Evolutionary conservation across 2,888 invertebrate species (phyloP).

Genomic region (Cephalotes varians): DNA sequence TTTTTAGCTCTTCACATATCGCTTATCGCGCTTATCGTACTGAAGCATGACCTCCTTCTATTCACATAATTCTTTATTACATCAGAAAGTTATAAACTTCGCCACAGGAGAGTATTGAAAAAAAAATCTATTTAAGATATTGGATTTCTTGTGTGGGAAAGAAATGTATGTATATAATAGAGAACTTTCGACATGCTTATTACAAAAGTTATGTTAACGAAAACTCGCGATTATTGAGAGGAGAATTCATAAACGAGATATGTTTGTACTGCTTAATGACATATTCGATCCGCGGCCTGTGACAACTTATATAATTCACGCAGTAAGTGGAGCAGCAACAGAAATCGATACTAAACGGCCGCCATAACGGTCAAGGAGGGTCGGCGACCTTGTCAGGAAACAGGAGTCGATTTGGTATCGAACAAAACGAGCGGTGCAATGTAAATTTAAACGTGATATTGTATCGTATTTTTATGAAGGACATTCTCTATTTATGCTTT

Average conservation of each 20-base stretch:
- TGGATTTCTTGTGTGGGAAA: background rate
- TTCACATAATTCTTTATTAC: slow-evolving; percentile 13
- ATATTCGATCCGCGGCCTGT: slow-evolving; percentile 54
- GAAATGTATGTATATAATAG: background rate
- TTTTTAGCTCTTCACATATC: slow-evolving; percentile 13
- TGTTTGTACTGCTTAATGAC: slow-evolving; percentile 25
- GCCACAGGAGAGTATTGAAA: background rate
- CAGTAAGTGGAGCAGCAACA: slow-evolving; percentile 50
- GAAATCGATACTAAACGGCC: slow-evolving; percentile 69
- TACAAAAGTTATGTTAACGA: background rate
- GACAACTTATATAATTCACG: slow-evolving; percentile 66
- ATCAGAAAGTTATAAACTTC: slow-evolving; percentile 5
- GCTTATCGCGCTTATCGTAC: slow-evolving; percentile 17
- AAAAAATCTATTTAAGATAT: background rate
- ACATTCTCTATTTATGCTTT: background rate
- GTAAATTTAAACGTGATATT: slow-evolving; percentile 10
- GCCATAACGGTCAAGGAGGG: slow-evolving; percentile 74
- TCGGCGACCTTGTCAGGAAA: slow-evolving; percentile 70
- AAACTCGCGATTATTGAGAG: background rate
- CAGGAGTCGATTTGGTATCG: slow-evolving; percentile 52
- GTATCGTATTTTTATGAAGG: background rate
- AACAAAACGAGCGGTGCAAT: slow-evolving; percentile 12
- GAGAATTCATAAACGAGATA: background rate
- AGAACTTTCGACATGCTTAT: background rate
- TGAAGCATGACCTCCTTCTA: background rate